Evolutionary conservation across 2,888 invertebrate genomes (phyloP).

Genomic region (Spilarctia lutea): DNA sequence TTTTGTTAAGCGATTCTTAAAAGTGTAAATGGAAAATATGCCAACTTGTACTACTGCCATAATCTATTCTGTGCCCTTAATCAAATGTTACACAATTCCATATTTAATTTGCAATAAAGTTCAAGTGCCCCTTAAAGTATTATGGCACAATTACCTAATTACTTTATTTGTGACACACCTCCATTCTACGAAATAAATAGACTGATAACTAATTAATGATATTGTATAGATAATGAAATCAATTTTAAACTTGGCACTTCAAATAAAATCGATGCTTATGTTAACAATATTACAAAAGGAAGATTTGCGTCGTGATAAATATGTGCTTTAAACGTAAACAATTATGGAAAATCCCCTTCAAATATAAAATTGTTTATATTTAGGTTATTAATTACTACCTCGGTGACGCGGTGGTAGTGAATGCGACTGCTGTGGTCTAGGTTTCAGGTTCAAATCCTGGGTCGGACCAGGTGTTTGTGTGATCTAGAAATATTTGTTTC

Average conservation of each 20-base stretch:
- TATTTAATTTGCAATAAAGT: slow-evolving; percentile 13
- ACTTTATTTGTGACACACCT: slow-evolving; percentile 33
- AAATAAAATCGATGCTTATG: slow-evolving; percentile 36
- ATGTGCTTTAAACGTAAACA: slow-evolving; percentile 23
- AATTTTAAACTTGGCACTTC: slow-evolving; percentile 37
- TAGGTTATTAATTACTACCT: too few species aligned
- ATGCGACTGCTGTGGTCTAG: too few species aligned
- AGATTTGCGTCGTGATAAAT: slow-evolving; percentile 32
- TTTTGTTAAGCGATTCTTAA: not conserved
- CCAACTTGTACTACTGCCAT: not conserved
- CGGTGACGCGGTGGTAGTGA: too few species aligned
- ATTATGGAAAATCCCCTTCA: slow-evolving; percentile 50
- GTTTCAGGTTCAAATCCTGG: too few species aligned
- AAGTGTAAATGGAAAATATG: not conserved
- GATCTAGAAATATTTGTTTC: too few species aligned
- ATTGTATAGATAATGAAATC: slow-evolving; percentile 24
- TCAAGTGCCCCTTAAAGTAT: slow-evolving; percentile 16
- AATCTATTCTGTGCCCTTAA: not conserved
- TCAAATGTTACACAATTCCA: slow-evolving; percentile 3
- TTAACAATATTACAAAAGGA: slow-evolving; percentile 17
- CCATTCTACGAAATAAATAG: slow-evolving; percentile 29
- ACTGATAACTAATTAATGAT: slow-evolving; percentile 3
- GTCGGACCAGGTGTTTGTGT: too few species aligned
- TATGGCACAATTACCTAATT: slow-evolving; percentile 28
- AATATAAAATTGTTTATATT: slow-evolving; percentile 37